Percentiles rank a stretch among this genome's conserved stretches.
phyloP scores from a whole-genome alignment of 2,113 vertebrate genomes.

The Calyptomena viridis region DNA sequence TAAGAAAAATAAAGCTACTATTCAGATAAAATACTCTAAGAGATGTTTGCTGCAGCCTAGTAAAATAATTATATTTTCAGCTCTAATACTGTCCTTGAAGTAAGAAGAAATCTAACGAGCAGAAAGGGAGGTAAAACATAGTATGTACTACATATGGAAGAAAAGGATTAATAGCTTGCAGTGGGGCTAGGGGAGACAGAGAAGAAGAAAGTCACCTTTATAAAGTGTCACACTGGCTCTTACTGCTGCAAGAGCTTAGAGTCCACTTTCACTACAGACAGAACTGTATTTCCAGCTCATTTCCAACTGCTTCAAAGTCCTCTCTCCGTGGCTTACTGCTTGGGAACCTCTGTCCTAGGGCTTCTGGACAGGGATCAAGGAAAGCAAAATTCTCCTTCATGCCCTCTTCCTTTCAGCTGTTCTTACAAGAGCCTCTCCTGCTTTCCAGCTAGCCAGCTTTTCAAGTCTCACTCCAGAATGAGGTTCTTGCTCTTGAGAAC shows the following conservation, averaged over 20 bases:
- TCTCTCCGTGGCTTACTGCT: not conserved
- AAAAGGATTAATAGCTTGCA: not conserved
- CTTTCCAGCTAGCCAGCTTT: not conserved
- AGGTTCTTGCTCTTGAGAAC: not conserved
- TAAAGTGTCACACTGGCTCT: not conserved
- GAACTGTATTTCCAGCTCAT: not conserved
- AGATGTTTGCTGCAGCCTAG: not conserved
- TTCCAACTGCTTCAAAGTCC: not conserved
- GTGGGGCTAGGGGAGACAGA: not conserved
- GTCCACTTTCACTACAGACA: not conserved
- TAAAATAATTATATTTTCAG: constrained; percentile 28
- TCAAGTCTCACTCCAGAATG: not conserved
- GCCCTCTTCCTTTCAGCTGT: not conserved
- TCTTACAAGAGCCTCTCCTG: not conserved
- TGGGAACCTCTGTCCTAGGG: not conserved
- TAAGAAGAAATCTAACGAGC: not conserved
- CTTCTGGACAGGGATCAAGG: not conserved
- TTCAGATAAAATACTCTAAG: not conserved
- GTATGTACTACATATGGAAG: not conserved
- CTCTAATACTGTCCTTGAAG: not conserved
- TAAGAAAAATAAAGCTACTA: not conserved
- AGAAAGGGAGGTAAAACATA: not conserved
- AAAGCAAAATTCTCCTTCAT: not conserved
- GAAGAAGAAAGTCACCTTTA: not conserved
- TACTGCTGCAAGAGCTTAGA: not conserved